These are phyloP conservation scores for Ptychadena robeensis DNA, from an alignment of 2,797 vertebrate species.

Conservation along the genomic window DNA sequence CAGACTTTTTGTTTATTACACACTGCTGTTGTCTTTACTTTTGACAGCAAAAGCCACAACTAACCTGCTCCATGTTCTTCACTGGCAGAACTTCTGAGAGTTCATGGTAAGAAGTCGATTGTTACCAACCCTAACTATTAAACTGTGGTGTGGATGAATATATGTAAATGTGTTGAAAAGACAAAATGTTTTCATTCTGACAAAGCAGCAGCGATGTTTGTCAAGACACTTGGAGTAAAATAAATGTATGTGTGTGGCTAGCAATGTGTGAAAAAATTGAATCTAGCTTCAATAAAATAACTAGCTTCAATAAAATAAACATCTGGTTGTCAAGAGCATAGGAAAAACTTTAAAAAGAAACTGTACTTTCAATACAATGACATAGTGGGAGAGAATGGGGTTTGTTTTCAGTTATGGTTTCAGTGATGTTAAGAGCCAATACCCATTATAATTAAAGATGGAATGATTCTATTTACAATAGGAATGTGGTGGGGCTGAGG, in stretches of 20 bases:
- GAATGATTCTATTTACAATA: too few species aligned
- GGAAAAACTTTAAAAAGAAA: constrained; percentile 2
- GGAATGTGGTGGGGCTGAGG: too few species aligned
- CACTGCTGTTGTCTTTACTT: constrained; percentile 27
- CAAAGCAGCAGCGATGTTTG: not conserved
- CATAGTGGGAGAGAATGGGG: too few species aligned
- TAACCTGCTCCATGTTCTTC: constrained; percentile 42
- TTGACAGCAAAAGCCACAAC: constrained; percentile 35
- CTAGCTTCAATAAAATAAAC: not conserved
- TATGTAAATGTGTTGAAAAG: constrained; percentile 33
- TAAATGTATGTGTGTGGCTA: not conserved
- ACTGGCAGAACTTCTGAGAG: constrained; percentile 43
- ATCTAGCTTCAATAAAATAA: not conserved
- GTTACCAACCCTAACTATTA: constrained; percentile 11
- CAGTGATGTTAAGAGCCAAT: too few species aligned
- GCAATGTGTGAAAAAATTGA: not conserved
- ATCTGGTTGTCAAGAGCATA: not conserved
- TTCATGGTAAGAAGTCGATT: constrained; percentile 25
- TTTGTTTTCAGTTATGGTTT: not conserved
- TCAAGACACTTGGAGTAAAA: not conserved
- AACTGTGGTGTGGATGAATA: constrained; percentile 28
- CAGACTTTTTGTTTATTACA: constrained; percentile 12
- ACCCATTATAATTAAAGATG: not conserved
- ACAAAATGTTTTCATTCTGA: constrained; percentile 36
- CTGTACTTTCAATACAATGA: not conserved